Conservation (phyloP, 2,113 vertebrate species). For the Pontoporia blainvillei region DNA sequence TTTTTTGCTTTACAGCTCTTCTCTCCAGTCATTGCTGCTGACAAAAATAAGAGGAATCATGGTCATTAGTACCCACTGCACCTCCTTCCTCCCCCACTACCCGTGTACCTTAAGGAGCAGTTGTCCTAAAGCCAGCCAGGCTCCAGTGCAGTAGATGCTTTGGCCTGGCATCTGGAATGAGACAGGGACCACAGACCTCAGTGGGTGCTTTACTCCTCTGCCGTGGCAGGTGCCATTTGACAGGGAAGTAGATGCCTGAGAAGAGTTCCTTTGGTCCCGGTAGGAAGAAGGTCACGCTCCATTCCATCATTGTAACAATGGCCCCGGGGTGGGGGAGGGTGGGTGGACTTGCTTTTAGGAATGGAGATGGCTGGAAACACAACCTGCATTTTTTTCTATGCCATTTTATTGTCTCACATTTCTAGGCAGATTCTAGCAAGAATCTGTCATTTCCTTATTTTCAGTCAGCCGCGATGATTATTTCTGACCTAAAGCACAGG, state of each 20-base stretch:
- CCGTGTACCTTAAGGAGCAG: fast-evolving
- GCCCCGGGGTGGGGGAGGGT: too few relatives aligned
- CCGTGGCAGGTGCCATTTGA: not conserved
- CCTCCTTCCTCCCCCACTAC: not conserved
- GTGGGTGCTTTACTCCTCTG: not conserved
- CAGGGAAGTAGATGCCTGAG: too few relatives aligned
- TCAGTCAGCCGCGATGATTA: not conserved
- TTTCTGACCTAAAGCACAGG: not conserved
- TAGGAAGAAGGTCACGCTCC: not conserved
- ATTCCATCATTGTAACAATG: not conserved
- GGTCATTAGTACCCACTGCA: not conserved
- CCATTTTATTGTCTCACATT: not conserved
- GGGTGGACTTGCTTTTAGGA: not conserved
- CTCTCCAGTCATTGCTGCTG: not conserved
- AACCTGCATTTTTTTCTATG: not conserved
- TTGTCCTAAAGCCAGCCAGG: not conserved
- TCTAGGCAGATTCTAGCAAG: not conserved
- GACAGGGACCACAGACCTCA: not conserved
- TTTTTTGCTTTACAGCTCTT: not conserved
- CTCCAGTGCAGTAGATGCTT: not conserved
- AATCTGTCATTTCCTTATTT: not conserved
- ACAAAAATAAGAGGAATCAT: not conserved
- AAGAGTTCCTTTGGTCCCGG: not conserved
- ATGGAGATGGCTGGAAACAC: not conserved
- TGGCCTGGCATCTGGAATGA: not conserved